These are phyloP conservation scores for Campoletis raptor DNA, from an alignment of 2,888 invertebrate species.

Conservation along the genomic window DNA sequence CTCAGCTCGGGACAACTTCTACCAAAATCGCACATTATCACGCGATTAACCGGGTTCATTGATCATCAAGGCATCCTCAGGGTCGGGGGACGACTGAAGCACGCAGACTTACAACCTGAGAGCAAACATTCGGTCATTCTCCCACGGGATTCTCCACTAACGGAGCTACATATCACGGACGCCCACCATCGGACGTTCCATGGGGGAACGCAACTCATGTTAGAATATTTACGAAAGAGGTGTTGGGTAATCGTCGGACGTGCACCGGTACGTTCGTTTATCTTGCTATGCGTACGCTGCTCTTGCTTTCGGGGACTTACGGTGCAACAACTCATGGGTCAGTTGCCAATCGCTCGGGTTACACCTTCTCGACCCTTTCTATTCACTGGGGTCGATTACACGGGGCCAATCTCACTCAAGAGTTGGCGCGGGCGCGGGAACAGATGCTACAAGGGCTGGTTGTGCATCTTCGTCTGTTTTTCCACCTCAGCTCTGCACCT, in stretches of 20 bases:
- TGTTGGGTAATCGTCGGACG: conserved; percentile 52
- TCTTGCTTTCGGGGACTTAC: too few species aligned
- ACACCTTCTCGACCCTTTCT: too few species aligned
- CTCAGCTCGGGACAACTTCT: neutral
- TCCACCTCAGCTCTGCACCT: too few species aligned
- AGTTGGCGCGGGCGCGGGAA: too few species aligned
- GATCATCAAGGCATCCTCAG: neutral
- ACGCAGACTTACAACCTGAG: conserved; percentile 30
- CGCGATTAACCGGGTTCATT: neutral
- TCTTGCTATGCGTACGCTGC: too few species aligned
- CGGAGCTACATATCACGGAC: neutral
- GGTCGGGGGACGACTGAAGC: conserved; percentile 12
- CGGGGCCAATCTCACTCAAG: too few species aligned
- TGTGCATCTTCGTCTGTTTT: too few species aligned
- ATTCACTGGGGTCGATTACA: too few species aligned
- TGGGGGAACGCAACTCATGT: conserved; percentile 49
- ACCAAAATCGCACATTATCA: neutral
- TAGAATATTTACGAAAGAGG: conserved; percentile 13
- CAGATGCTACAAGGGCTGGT: too few species aligned
- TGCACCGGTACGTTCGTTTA: too few species aligned
- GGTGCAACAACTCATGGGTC: too few species aligned
- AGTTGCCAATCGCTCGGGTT: too few species aligned
- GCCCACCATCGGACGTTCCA: conserved; percentile 14
- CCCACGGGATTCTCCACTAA: neutral
- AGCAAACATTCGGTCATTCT: conserved; percentile 14